Conservation (phyloP, 1,140 invertebrate genomes). For the Halyomorpha halys region DNA sequence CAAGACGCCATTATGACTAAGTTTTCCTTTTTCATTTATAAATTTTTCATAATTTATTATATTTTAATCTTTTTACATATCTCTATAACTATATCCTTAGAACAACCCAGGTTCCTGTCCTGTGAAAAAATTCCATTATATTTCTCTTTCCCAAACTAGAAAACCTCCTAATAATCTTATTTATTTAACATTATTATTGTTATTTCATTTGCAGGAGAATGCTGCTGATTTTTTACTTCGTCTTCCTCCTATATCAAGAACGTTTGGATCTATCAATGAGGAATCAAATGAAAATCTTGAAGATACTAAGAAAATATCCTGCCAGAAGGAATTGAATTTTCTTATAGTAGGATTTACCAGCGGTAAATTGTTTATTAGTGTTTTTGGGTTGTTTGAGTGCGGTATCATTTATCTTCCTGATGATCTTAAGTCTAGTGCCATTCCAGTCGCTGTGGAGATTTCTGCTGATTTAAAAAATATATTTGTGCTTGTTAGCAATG, state of each 20-base stretch:
- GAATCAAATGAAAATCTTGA: slow-evolving; percentile 48
- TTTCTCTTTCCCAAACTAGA: too few species aligned
- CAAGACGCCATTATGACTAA: too few species aligned
- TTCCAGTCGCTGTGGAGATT: slow-evolving; percentile 34
- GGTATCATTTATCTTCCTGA: slow-evolving; percentile 46
- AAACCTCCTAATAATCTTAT: too few species aligned
- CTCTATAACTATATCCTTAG: too few species aligned
- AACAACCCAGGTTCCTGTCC: too few species aligned
- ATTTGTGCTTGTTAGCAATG: slow-evolving; percentile 29
- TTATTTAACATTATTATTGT: not conserved
- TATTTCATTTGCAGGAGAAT: slow-evolving; percentile 35
- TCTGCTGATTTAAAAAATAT: slow-evolving; percentile 39
- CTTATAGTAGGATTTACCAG: slow-evolving; percentile 64
- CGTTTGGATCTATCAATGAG: slow-evolving; percentile 41
- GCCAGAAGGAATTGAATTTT: slow-evolving; percentile 62
- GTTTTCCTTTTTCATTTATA: too few species aligned
- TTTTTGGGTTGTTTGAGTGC: slow-evolving; percentile 75
- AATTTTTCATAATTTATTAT: too few species aligned
- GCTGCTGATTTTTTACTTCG: slow-evolving; percentile 42
- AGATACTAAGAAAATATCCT: slow-evolving; percentile 49
- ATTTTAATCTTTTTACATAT: too few species aligned
- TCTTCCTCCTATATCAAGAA: slow-evolving; percentile 48
- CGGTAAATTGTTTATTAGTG: slow-evolving; percentile 61
- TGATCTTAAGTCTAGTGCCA: slow-evolving; percentile 33
- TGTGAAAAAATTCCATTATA: too few species aligned